Base-by-base conservation (phyloP, 2,113 vertebrate species). In the Blennius ocellaris region DNA sequence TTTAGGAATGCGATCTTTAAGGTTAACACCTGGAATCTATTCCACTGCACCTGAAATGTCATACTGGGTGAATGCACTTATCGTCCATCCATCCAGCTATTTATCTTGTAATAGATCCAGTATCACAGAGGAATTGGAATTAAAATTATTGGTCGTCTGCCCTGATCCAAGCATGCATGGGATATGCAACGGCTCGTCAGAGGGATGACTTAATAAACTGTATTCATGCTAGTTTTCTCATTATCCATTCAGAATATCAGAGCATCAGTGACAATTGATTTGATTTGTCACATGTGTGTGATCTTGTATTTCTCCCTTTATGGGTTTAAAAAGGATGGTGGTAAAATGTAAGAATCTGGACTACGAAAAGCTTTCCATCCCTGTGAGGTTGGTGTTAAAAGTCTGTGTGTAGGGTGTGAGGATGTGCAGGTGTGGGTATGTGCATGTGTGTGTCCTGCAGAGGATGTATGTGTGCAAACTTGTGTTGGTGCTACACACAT, bases 201-300 rank as follows among this genome's bases (percentile, higher is more conserved):
- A 51, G 70, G 86, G 68, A 47, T 38, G 53, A 68, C 73, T 70
- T 79, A 38, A 52, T 88, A 76, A 79, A 83, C 75, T 79, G 59
- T 72, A 68, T 81, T 80, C 41, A 11, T 78, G 68, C 71, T 67
- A 37, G 39, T n/a, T 59, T 79, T 81, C 48, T 73, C 68, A 70
- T 69, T 68, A 78, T 81, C 41, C 21, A 30, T 30, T 30, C 40
- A 63, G 53, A 58, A 68, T 59, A 47, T 36, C 75, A 11, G 50
- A 36, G 3, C 66, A 69, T 77, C 52, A 37, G 53, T 48, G 8
- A 57, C 63, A 80, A 68, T 76, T 48, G 17, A 68, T 75, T 58
- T 48, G 11, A 17, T 81, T 57, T 74, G 49, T 39, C 40, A 17
- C 11, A n/a, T n/a, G 47, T 30, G 21, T 30, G 21, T 30, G 21